Evolutionary conservation across 2,888 invertebrate species (phyloP).

Genomic region (Apodemia hepburni): DNA sequence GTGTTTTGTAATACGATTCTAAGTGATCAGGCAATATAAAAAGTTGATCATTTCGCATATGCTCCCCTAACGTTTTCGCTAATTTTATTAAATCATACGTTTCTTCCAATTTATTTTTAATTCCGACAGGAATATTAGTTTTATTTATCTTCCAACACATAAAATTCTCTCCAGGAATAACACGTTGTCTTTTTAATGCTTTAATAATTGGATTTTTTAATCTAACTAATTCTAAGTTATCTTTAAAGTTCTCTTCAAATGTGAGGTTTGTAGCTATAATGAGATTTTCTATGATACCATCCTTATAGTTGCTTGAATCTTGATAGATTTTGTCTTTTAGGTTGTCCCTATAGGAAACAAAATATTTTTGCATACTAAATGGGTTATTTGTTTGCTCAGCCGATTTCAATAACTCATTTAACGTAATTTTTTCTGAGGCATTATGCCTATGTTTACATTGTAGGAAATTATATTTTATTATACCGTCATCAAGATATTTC

Average conservation of each 20-base stretch:
- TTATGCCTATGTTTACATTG: constrained; percentile 17
- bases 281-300: background rate
- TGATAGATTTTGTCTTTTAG: constrained; percentile 6
- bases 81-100: constrained; percentile 5
- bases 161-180: background rate
- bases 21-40: background rate
- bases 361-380: constrained; percentile 17
- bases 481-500: constrained; percentile 9
- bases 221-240: background rate
- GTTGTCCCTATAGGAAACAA: constrained; percentile 9
- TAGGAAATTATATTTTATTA: constrained; percentile 16
- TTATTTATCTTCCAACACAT: background rate
- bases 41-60: background rate
- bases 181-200: background rate
- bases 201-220: background rate
- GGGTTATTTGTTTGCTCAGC: constrained; percentile 2
- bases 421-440: constrained; percentile 14
- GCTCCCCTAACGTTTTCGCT: background rate
- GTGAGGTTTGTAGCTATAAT: background rate
- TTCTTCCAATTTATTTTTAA: background rate
- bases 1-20: background rate
- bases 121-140: background rate
- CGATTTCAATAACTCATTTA: constrained; percentile 14
- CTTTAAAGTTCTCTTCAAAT: background rate
- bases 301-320: background rate